Evolutionary conservation across 2,888 invertebrate genomes (phyloP).

Genomic region (Embidobia sp.): DNA sequence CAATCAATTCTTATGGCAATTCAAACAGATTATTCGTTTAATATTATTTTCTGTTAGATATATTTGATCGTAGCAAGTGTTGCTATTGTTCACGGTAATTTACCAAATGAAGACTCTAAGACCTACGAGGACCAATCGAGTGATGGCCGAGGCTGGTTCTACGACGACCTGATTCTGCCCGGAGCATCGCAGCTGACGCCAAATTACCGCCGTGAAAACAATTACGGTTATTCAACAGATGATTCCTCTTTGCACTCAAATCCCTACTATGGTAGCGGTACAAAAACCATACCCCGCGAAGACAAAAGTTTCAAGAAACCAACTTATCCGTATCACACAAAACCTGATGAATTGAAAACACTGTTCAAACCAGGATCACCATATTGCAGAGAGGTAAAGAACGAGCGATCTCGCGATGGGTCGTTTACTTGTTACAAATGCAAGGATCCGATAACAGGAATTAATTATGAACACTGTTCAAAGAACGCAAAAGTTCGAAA

Average conservation of each 20-base stretch:
- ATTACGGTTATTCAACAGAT: constrained; percentile 27
- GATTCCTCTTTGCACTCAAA: constrained; percentile 49
- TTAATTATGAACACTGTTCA: constrained; percentile 83
- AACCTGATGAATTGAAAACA: constrained; percentile 64
- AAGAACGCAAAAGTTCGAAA: constrained; percentile 80
- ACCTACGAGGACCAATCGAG: background rate
- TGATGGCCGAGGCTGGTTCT: no score
- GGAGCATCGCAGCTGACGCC: constrained; percentile 28
- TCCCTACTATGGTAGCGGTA: constrained; percentile 39
- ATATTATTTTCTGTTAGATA: constrained; percentile 59
- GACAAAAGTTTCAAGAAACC: constrained; percentile 71
- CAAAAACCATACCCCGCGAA: constrained; percentile 69
- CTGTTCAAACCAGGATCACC: constrained; percentile 68
- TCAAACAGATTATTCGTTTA: background rate
- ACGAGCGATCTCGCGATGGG: constrained; percentile 37
- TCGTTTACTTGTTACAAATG: constrained; percentile 83
- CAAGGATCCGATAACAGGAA: constrained; percentile 82
- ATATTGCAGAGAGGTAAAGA: constrained; percentile 70
- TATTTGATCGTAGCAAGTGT: constrained; percentile 61
- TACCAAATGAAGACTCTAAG: constrained; percentile 16
- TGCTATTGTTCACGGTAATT: constrained; percentile 60
- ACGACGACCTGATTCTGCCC: no score
- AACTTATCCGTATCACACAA: constrained; percentile 64
- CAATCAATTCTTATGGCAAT: constrained; percentile 20
- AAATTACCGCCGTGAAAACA: constrained; percentile 18